phyloP scores from a whole-genome alignment of 2,113 vertebrate species.

The Cinclus mexicanus region DNA sequence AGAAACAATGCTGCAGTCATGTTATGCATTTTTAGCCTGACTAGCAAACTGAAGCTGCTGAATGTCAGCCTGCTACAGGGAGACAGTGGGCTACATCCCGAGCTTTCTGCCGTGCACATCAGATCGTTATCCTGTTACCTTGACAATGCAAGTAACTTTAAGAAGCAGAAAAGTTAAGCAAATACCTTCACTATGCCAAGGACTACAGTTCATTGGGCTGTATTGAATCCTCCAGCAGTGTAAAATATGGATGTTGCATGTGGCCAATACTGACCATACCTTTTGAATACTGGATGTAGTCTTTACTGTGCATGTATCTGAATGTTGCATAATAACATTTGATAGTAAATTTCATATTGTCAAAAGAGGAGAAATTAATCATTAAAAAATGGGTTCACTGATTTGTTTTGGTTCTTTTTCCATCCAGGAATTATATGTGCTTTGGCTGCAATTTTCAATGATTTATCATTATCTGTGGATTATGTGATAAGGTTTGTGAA shows the following conservation, averaged over 20 bases:
- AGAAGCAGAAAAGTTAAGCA: conserved; percentile 23
- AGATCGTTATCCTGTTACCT: background rate
- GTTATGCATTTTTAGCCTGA: conserved; percentile 6
- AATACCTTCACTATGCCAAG: conserved; percentile 13
- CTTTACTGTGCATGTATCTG: background rate
- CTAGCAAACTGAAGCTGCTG: background rate
- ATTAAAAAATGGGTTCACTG: background rate
- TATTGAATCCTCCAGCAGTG: background rate
- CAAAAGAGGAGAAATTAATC: background rate
- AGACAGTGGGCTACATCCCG: background rate
- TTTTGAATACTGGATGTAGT: background rate
- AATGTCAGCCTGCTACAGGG: background rate
- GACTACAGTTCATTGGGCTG: background rate
- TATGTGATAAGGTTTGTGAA: background rate
- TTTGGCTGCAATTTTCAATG: background rate
- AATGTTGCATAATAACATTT: background rate
- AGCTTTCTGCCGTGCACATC: background rate
- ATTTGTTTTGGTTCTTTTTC: background rate
- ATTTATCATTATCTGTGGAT: background rate
- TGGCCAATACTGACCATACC: background rate
- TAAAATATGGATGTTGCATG: background rate
- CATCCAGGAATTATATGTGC: background rate
- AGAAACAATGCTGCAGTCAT: background rate
- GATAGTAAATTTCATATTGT: background rate
- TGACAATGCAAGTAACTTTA: background rate